Evolutionary conservation across 2,113 vertebrate species (phyloP).

Genomic region (Chionodraco myersi): DNA sequence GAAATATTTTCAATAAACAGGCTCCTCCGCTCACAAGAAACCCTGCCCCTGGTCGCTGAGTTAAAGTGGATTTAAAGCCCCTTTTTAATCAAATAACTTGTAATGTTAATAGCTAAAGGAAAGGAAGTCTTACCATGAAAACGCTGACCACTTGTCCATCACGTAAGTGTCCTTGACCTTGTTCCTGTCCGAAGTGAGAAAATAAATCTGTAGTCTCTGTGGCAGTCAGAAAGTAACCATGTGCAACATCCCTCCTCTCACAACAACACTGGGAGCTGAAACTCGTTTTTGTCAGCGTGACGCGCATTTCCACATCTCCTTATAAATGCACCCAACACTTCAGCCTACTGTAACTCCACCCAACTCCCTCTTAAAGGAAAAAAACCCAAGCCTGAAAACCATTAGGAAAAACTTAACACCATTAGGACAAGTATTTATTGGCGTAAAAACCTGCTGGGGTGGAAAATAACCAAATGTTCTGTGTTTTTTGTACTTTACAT

Average conservation of each 20-base stretch:
- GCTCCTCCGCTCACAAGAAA: background rate
- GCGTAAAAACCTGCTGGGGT: background rate
- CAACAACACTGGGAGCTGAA: constrained; percentile 62
- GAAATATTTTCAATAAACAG: background rate
- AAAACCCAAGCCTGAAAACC: constrained; percentile 1
- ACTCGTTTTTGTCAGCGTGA: constrained; percentile 66
- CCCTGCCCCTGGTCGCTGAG: background rate
- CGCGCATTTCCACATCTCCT: constrained; percentile 65
- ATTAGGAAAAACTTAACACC: background rate
- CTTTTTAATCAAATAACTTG: background rate
- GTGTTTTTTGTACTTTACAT: background rate
- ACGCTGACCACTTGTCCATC: constrained; percentile 8
- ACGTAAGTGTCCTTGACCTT: background rate
- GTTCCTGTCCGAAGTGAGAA: background rate
- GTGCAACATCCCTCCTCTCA: constrained; percentile 68
- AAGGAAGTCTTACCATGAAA: constrained; percentile 29
- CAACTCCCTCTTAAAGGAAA: constrained; percentile 54
- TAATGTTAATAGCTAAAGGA: background rate
- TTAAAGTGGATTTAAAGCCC: background rate
- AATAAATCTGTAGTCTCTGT: background rate
- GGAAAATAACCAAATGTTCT: background rate
- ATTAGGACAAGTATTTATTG: background rate
- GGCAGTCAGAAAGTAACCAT: constrained; percentile 51
- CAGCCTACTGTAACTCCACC: constrained; percentile 60
- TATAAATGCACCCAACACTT: constrained; percentile 57